These are phyloP conservation scores for Graphium colonna DNA, from an alignment of 2,888 invertebrate species.

Conservation along the genomic window DNA sequence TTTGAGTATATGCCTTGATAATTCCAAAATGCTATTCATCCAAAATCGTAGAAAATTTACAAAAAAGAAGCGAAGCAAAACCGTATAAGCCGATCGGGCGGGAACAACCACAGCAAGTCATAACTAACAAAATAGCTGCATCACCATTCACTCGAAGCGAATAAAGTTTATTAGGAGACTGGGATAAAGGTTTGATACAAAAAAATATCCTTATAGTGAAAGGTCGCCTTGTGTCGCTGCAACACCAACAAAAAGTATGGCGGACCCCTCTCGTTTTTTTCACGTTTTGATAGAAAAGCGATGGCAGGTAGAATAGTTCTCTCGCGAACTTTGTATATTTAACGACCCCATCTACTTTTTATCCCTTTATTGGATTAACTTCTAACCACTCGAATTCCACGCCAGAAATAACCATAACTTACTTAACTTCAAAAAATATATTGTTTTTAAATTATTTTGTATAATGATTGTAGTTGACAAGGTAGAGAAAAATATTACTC, in stretches of 20 bases:
- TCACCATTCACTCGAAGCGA: conserved; percentile 50
- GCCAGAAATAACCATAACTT: background rate
- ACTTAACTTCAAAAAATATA: background rate
- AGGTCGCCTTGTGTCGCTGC: conserved; percentile 70
- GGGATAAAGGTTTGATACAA: conserved; percentile 68
- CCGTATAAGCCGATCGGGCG: conserved; percentile 5
- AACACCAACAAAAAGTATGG: conserved; percentile 61
- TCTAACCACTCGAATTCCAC: conserved; percentile 20
- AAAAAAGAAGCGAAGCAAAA: conserved; percentile 12
- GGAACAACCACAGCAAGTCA: conserved; percentile 29
- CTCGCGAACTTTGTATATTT: conserved; percentile 60
- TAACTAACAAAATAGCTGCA: conserved; percentile 31
- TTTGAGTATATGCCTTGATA: no score
- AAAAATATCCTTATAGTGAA: conserved; percentile 61
- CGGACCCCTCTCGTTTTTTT: conserved; percentile 69
- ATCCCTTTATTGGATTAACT: conserved; percentile 30
- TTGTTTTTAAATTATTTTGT: background rate
- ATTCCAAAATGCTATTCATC: no score
- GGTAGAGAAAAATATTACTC: no score
- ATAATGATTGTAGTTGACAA: no score
- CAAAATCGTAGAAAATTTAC: no score
- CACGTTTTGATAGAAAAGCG: conserved; percentile 61
- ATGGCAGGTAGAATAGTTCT: conserved; percentile 64
- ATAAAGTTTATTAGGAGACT: conserved; percentile 76
- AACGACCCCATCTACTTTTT: conserved; percentile 31